Evolutionary conservation across 2,888 invertebrate genomes (phyloP).

Genomic region (Penaeus monodon): DNA sequence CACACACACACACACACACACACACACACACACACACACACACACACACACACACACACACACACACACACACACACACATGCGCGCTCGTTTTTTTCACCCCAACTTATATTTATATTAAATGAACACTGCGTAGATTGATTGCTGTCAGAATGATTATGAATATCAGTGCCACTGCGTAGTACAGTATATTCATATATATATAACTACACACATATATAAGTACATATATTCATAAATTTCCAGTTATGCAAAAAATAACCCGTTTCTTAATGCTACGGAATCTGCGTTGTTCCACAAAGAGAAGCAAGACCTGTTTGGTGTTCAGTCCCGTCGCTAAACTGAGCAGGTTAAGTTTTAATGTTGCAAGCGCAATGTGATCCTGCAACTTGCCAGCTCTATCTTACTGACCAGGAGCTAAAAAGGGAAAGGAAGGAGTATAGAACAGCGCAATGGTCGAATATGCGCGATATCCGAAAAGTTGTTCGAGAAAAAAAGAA

Average conservation of each 20-base stretch:
- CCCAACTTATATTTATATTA: background rate
- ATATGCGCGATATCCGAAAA: no score
- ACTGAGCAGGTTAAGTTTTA: no score
- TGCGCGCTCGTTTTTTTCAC: background rate
- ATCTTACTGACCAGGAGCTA: no score
- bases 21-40: background rate
- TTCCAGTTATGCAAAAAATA: background rate
- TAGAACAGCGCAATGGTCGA: background rate
- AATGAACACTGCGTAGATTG: background rate
- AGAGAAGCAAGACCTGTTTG: no score
- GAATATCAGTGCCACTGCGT: no score
- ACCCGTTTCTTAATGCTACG: background rate
- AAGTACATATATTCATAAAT: background rate
- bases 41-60: slow-evolving; percentile 13
- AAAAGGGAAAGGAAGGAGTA: no score
- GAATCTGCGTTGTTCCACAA: background rate
- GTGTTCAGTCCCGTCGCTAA: no score
- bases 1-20: slow-evolving; percentile 6
- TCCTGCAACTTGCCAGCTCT: no score
- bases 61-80: slow-evolving; percentile 1
- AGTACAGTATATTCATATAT: background rate
- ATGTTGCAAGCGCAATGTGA: no score
- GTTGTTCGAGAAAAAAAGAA: no score
- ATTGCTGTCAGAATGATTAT: background rate
- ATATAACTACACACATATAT: background rate